phyloP scores from a whole-genome alignment of 92 coral and sea anemone species.

The Hydrozoanthus gracilis region DNA sequence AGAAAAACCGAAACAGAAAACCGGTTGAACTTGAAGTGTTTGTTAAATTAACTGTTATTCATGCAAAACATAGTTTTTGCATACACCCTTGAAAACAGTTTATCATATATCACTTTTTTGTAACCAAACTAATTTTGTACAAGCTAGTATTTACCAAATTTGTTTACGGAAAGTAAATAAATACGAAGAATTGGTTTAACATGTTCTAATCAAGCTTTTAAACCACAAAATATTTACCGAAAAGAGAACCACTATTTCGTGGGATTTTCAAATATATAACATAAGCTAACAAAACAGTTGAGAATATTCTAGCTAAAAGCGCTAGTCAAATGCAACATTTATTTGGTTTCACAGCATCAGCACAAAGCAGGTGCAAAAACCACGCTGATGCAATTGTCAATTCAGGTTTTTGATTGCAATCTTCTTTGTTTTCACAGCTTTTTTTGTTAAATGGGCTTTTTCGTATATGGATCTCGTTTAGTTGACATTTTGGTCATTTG shows the following conservation, averaged over 20 bases:
- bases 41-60: no score
- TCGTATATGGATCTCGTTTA: background rate
- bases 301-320: background rate
- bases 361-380: constrained; percentile 9
- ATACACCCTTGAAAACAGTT: no score
- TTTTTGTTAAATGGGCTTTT: background rate
- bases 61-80: no score
- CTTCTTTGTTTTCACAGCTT: background rate
- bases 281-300: background rate
- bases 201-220: background rate
- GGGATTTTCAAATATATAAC: background rate
- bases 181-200: background rate
- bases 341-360: constrained; percentile 11
- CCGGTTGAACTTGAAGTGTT: no score
- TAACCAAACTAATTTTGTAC: no score
- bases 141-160: background rate
- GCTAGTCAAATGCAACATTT: background rate
- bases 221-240: background rate
- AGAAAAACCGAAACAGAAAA: no score
- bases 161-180: background rate
- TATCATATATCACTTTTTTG: no score
- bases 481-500: background rate
- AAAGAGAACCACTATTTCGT: background rate
- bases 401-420: background rate
- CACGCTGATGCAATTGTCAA: background rate